Evolutionary conservation across 2,888 invertebrate genomes (phyloP), one percentile per base, ranked within the genome.

Genomic region (Metalampra italica): DNA sequence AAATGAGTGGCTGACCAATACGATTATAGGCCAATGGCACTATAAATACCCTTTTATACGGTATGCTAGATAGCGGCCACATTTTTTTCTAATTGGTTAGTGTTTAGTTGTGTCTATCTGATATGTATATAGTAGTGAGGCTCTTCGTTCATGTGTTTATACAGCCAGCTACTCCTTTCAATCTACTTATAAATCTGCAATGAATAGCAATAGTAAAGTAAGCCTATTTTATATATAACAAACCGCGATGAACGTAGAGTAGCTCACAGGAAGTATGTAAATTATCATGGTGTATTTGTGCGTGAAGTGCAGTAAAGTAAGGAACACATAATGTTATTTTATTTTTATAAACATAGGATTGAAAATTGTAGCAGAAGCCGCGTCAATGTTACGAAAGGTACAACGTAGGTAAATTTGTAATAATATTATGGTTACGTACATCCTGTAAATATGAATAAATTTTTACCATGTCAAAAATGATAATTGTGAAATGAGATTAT

Each of bases 401-500:
- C 87, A 89, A 86, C 79, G 66, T 76, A 81, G 78, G 62, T 77
- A 79, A 78, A 83, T 75, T 81, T 77, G 75, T 81, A 78, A 74
- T 11, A n/a, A n/a, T 78, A 70, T 71, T 78, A 73, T 72, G 60
- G 71, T 71, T 71, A 66, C 74, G 77, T 78, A 75, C 62, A 67
- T 79, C 75, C 74, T 89, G 88, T 89, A 88, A 77, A 87, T 88
- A 87, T 13, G 3, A 34, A 69, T 71, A 78, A 81, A 82, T 85
- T 86, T 86, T 78, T 85, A 87, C 83, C 77, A 79, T 80, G 78
- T 84, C 82, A 78, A 78, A 78, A 78, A 75, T 67, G 79, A 75
- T 80, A 46, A 48, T 47, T 85, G 84, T 86, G 78, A 84, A 83
- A 86, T 83, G 87, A 89, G 88, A 89, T 89, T 88, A 88, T 81